These are phyloP conservation scores for Vombatus ursinus DNA, from an alignment of 2,113 vertebrate species.

Conservation along the genomic window DNA sequence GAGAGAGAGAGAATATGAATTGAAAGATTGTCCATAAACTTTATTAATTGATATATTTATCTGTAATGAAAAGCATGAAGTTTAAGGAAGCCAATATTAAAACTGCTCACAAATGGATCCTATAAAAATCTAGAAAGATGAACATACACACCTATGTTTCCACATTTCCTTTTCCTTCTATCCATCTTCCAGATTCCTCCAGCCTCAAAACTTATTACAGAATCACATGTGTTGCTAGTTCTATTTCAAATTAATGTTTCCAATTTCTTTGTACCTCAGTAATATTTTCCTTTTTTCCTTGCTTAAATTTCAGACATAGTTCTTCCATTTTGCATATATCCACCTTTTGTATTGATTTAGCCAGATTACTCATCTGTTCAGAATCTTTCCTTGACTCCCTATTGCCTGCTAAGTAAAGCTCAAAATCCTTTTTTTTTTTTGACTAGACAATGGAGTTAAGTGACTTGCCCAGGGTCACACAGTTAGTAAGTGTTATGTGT, in stretches of 20 bases:
- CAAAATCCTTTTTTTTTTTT: too few relatives aligned
- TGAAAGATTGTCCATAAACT: not conserved
- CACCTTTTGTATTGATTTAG: not conserved
- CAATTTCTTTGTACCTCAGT: not conserved
- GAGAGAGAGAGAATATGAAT: not conserved
- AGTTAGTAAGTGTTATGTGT: too few relatives aligned
- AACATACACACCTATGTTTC: not conserved
- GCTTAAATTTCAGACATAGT: not conserved
- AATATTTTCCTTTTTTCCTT: not conserved
- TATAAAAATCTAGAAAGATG: not conserved
- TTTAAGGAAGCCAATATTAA: not conserved
- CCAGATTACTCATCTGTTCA: not conserved
- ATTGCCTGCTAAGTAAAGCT: not conserved
- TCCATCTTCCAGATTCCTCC: not conserved
- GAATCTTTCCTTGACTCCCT: not conserved
- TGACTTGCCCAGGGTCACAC: too few relatives aligned
- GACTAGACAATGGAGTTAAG: too few relatives aligned
- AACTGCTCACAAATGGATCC: not conserved
- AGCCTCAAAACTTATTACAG: not conserved
- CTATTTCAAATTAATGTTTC: not conserved
- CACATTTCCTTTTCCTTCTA: not conserved
- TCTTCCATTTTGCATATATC: not conserved
- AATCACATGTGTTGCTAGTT: not conserved
- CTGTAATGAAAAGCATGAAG: not conserved
- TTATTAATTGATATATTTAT: not conserved